Base-by-base conservation (phyloP, 2,888 invertebrate genomes). In the Cephus sareptanus region DNA sequence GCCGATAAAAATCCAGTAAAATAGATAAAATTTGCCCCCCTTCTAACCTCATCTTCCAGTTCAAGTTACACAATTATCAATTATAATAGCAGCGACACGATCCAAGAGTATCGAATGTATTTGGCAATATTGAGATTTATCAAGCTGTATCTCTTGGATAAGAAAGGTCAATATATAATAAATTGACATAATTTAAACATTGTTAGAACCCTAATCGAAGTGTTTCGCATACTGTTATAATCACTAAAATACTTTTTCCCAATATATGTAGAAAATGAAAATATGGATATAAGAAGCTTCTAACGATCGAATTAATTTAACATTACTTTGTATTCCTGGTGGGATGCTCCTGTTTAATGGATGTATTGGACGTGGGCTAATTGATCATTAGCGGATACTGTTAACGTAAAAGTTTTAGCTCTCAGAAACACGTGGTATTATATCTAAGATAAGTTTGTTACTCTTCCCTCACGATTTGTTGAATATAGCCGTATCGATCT, bases 401-500 rank as follows among this genome's bases (percentile, higher is more conserved):
- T 56, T 56, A 56, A 56, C 15, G 23, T 56, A 23, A 56, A 56
- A 56, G 23, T 56, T 56, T 56, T 56, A 9, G 56, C 56, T 56
- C 23, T 56, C 56, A 56, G 9, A 9, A 56, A 56, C 56, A 56
- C 56, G 56, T 56, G 56, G 56, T 56, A 56, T 56, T 56, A 23
- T 71, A 71, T 71, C 31, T 71, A 71, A 12, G 71, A 71, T 71
- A 71, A 71, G 31, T 71, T 71, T 71, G 71, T 71, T 71, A 33
- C 71, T 71, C 71, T 71, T 71, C 71, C 31, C 71, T 34, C 71
- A 31, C 23, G 71, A 33, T 34, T 71, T 77, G 79, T 79, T 81
- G 80, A 77, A 81, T 79, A 80, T 79, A 80, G 79, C 73, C 73
- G 75, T 77, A 77, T 80, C 82, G 80, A 84, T 84, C 83, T 83